Base-by-base conservation (phyloP, 2,888 invertebrate genomes). In the Chalcosyrphus nemorum region DNA sequence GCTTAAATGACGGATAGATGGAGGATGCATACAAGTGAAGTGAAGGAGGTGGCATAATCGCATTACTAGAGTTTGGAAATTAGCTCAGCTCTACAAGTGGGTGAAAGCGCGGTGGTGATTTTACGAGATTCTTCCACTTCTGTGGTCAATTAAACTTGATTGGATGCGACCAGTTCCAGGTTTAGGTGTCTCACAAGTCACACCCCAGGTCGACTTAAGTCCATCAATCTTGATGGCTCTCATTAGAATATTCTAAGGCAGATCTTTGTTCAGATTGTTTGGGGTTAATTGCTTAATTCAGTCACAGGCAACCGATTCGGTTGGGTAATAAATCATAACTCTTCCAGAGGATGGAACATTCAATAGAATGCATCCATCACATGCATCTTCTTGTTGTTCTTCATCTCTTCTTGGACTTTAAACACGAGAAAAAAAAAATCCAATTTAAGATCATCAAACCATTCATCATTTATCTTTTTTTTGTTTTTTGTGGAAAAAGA, bases 201-300 rank as follows among this genome's bases (percentile, higher is more conserved):
- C 47, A 5, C 4, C 7, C 24, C 24, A 4, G 19, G 17, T 45
- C 45, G 29, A 15, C 11, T 7, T 27, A n/a, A 38, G n/a, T 50
- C 35, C 15, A 66, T 66, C 66, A 66, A 66, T 66, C 63, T 45
- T 50, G 24, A n/a, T 17, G 17, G 19, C 13, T 47, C n/a, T 63
- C 29, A 47, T 63, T 63, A 19, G 29, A 17, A 45, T 6, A 45
- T 13, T 32, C 35, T 21, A 2, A 45, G 4, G 11, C 21, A n/a
- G 17, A 41, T 29, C 19, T 29, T 27, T 19, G 13, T 24, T 61
- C 38, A 27, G 61, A 59, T 52, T 59, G n/a, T n/a, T 32, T 4
- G 3, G 32, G 38, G 74, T 74, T 61, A 74, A 74, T 74, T 74
- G 63, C 47, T 74, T 74, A 63, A 74, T 74, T 74, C 74, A 74